Conservation (phyloP, 2,113 vertebrate species). For the Hemicordylus capensis region DNA sequence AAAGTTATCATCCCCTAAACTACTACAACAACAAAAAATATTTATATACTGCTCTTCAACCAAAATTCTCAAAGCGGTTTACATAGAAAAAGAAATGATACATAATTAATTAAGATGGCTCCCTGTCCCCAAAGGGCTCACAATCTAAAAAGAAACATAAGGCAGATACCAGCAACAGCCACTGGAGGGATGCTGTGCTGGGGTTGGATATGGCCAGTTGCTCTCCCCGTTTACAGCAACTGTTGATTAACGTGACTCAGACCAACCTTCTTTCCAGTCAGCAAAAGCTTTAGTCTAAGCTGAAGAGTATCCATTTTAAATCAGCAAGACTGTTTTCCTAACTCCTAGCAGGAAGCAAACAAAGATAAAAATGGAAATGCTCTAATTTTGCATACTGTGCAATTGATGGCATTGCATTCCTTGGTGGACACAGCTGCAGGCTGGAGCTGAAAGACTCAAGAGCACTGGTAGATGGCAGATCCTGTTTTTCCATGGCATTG, state of each 20-base stretch:
- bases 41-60: no score
- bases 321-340: constrained; percentile 1
- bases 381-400: background rate
- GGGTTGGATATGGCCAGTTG: no score
- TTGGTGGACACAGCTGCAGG: background rate
- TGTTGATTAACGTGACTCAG: constrained; percentile 12
- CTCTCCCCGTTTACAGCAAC: background rate
- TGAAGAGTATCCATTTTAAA: background rate
- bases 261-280: background rate
- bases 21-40: no score
- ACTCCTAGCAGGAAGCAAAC: constrained; percentile 10
- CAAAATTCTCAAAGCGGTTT: no score
- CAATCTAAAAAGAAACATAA: no score
- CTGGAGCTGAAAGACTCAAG: background rate
- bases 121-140: no score
- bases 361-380: constrained; percentile 6
- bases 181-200: no score
- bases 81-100: no score
- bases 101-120: no score
- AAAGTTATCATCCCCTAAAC: background rate
- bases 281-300: background rate
- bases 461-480: background rate
- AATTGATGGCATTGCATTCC: background rate
- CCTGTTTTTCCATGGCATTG: background rate
- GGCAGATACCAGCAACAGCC: no score